These are phyloP conservation scores for Cyprinodon diabolis DNA, from an alignment of 2,797 vertebrate genomes.

Conservation along the genomic window DNA sequence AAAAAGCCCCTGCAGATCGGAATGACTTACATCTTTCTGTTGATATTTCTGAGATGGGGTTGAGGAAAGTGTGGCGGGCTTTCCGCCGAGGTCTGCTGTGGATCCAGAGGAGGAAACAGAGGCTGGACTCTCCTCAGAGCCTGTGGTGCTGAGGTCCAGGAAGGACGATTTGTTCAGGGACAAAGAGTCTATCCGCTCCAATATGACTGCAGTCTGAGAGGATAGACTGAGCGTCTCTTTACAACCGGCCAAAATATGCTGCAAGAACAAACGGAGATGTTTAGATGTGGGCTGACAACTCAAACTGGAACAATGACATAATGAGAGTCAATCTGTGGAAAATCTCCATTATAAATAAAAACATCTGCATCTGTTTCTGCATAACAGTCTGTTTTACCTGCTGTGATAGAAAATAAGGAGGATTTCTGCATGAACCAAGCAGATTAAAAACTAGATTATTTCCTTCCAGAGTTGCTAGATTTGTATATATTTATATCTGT, in stretches of 20 bases:
- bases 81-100: conserved; percentile 16
- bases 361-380: no score
- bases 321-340: no score
- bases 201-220: conserved; percentile 56
- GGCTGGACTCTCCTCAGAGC: conserved; percentile 42
- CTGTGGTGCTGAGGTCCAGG: conserved; percentile 42
- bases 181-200: conserved; percentile 65
- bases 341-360: no score
- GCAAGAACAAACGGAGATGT: conserved; percentile 8
- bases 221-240: conserved; percentile 71
- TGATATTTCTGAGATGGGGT: conserved; percentile 18
- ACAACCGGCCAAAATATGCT: conserved; percentile 77
- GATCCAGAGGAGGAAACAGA: conserved; percentile 55
- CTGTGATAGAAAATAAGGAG: no score
- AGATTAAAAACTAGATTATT: no score
- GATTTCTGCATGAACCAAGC: no score
- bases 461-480: no score
- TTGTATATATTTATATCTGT: no score
- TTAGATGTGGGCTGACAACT: not conserved
- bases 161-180: conserved; percentile 48
- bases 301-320: no score
- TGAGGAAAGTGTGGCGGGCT: not conserved
- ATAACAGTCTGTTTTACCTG: no score
- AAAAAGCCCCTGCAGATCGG: no score
- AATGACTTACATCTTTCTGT: conserved; percentile 42